Base-by-base conservation (phyloP, 2,113 vertebrate species). In the Chaenocephalus aceratus region DNA sequence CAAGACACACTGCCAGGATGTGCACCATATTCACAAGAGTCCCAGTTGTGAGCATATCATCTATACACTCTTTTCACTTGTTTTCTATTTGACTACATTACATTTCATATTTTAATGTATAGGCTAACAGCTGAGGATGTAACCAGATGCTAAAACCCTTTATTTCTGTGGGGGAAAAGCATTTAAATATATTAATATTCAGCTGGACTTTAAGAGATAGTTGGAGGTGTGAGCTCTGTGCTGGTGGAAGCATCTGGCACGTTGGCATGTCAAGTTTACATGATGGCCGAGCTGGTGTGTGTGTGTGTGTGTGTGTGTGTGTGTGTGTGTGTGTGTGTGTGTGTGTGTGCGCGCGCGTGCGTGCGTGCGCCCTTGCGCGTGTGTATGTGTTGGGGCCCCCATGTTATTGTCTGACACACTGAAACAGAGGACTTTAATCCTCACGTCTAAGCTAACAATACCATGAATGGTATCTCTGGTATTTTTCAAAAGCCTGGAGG, bases 341-440 rank as follows among this genome's bases (percentile, higher is more conserved):
- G 66, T 54, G 67, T 45, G 75, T 60, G 57, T 53, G 75, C 51
- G 69, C 41, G 46, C 61, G 71, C 53, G 58, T 59, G 53, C 53
- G 58, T 59, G 53, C 49, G 69, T 59, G 69, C 34, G 54, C 21
- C 21, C 21, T 21, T 70, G 56, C 44, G 77, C 65, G 75, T 64
- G 77, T 59, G 41, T 68, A 57, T 72, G 49, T 67, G 61, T 44
- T 10, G 3, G 64, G 46, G 68, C 56, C 76, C 77, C 82, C 58
- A 80, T 90, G 88, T 90, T 88, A 85, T 78, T 85, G 82, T 80
- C 72, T 75, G 77, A 72, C 41, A 10, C 53, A 66, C 58, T 71
- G 58, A 77, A 21, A 82, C 13, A 52, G 18, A 57, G 57, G 62
- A 53, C 23, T 45, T 70, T 56, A 86, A 75, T 71, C 67, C 83